Base-by-base conservation (phyloP, 2,797 vertebrate species). In the Micromesistius poutassou region DNA sequence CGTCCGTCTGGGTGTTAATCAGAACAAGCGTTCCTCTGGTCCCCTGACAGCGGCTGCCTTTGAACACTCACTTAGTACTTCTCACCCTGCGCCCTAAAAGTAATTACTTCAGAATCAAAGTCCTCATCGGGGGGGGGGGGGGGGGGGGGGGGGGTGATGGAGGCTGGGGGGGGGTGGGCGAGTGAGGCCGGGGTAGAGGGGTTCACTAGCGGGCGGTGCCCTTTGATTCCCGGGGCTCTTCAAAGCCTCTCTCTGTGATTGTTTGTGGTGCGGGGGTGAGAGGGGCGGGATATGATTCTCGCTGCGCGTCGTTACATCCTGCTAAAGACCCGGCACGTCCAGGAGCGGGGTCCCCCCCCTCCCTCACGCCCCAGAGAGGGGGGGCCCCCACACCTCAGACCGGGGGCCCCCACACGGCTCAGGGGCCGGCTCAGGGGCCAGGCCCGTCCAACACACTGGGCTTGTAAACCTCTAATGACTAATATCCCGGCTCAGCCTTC, bases 21-120 rank as follows among this genome's bases (percentile, higher is more conserved):
- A 90, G 85, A 90, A 84, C 78, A 87, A 87, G 86, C 83, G 77
- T 87, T 81, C 81, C 79, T 80, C 85, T 90, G 91, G 91, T 81
- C 80, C 79, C 79, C 85, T 90, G 91, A 92, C 91, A 91, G 88
- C 40, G 84, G 90, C 85, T 30, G 36, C 76, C 90, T 91, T 90
- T 90, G 88, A 92, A 92, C 90, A 90, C 91, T 86, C 88, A 93
- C 91, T 91, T 85, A 90, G 90, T 92, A 87, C 84, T 85, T 93
- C 90, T 89, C 90, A 91, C 92, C 91, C 84, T 66, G 30, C 83
- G 85, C 84, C 84, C 82, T 84, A 84, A 85, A 88, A 86, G 85
- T 81, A 91, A 88, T 85, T 85, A 87, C 84, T 81, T 76, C 40
- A 82, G 55, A 91, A 90, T 89, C 90, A 89, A 91, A 91, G 90